phyloP scores from a whole-genome alignment of 2,113 vertebrate genomes.

The Microcebus lehilahytsara region DNA sequence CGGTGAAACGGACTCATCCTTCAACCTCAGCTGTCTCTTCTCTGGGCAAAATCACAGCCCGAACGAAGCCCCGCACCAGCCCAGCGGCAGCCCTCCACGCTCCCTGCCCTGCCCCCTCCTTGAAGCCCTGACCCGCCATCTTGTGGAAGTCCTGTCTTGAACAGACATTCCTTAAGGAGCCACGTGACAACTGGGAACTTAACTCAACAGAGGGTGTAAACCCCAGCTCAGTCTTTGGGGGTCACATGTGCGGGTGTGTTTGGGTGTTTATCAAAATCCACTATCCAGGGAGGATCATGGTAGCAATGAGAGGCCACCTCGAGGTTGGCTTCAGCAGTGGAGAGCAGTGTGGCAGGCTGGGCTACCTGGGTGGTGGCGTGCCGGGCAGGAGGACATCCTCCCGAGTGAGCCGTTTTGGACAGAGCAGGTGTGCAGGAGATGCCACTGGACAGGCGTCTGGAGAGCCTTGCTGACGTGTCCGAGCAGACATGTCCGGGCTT shows the following conservation, averaged over 20 bases:
- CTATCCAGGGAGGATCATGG: neutral
- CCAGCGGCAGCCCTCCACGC: rapidly evolving
- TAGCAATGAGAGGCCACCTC: rapidly evolving
- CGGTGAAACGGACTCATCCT: neutral
- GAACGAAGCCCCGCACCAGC: neutral
- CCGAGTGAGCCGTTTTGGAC: neutral
- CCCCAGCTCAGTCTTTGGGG: neutral
- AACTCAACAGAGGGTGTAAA: neutral
- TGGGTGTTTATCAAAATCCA: neutral
- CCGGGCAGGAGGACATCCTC: neutral
- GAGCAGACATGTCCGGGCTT: neutral
- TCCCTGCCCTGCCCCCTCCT: neutral
- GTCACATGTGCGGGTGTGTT: rapidly evolving
- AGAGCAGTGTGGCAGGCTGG: neutral
- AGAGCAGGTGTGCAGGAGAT: rapidly evolving
- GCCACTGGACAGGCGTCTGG: neutral
- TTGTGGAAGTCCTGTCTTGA: neutral
- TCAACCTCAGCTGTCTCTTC: neutral
- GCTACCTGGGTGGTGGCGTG: no score
- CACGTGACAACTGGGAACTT: neutral
- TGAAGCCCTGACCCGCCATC: neutral
- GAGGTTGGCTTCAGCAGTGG: neutral
- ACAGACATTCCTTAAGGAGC: neutral
- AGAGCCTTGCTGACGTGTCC: neutral
- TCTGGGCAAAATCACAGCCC: neutral